Percentiles rank a stretch among this genome's conserved stretches.
Evolutionary conservation across 2,797 vertebrate genomes (phyloP).

Genomic region (Bovichtus diacanthus): DNA sequence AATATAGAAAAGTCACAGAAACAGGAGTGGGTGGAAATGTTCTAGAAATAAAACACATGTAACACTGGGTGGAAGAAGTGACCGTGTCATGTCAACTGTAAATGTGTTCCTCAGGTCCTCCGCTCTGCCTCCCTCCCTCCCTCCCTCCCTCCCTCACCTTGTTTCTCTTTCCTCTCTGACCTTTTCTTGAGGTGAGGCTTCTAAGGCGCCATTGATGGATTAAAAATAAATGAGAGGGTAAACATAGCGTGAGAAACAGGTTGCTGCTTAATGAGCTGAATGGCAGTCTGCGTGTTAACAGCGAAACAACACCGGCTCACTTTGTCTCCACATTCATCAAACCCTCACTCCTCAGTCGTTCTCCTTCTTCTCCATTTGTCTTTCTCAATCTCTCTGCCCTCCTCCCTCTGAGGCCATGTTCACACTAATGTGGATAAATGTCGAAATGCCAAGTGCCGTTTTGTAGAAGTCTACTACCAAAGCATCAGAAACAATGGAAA

Average conservation of each 20-base stretch:
- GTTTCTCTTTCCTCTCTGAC: neutral
- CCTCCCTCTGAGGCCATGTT: neutral
- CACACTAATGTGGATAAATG: neutral
- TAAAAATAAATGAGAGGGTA: constrained; percentile 62
- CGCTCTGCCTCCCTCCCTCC: neutral
- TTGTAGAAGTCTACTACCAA: neutral
- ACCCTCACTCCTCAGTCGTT: neutral
- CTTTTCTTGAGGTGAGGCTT: constrained; percentile 22
- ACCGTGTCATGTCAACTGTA: constrained; percentile 12
- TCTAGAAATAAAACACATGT: constrained; percentile 48
- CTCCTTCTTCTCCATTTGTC: constrained; percentile 21
- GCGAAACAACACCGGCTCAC: constrained; percentile 17
- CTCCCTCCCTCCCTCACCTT: neutral
- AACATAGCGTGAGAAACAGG: constrained; percentile 37
- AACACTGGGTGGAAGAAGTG: constrained; percentile 39
- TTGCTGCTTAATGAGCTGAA: constrained; percentile 20
- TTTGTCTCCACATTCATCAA: constrained; percentile 42
- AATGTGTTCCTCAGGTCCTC: constrained; percentile 31
- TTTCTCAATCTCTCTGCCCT: neutral
- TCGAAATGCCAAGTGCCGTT: neutral
- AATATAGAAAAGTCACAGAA: constrained; percentile 46
- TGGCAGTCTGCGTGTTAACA: constrained; percentile 1
- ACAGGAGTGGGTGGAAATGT: constrained; percentile 56
- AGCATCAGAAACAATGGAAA: neutral
- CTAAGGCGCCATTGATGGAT: constrained; percentile 54